These are phyloP conservation scores for Marronus borbonicus DNA, from an alignment of 2,888 invertebrate species.

Conservation along the genomic window DNA sequence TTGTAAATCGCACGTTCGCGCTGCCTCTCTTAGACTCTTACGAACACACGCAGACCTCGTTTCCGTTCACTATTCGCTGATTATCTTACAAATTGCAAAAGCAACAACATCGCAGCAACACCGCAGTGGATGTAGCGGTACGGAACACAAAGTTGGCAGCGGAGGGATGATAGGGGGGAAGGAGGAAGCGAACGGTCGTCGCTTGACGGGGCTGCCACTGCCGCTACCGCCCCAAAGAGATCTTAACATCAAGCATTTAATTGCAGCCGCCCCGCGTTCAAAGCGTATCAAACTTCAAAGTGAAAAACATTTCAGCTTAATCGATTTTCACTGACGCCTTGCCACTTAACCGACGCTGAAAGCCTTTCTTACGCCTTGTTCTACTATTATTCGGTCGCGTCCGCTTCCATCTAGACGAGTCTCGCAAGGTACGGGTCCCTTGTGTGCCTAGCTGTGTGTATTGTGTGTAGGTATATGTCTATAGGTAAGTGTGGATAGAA, in stretches of 20 bases:
- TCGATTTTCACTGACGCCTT: conserved; percentile 65
- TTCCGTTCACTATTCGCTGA: background rate
- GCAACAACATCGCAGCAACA: background rate
- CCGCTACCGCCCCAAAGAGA: conserved; percentile 47
- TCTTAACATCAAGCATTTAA: conserved; percentile 60
- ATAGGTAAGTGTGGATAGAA: background rate
- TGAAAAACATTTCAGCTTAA: conserved; percentile 66
- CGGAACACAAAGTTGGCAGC: background rate
- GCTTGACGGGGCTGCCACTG: conserved; percentile 40
- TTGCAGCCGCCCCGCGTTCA: conserved; percentile 63
- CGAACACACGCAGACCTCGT: background rate
- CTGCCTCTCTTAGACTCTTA: too few relatives aligned
- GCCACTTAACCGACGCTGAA: conserved; percentile 60
- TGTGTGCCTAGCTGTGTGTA: background rate
- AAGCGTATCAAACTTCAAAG: conserved; percentile 66
- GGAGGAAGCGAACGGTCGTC: conserved; percentile 42
- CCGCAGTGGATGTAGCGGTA: background rate
- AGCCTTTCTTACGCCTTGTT: conserved; percentile 51
- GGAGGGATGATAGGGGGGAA: background rate
- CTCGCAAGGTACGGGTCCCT: background rate
- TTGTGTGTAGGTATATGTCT: background rate
- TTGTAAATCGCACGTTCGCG: background rate
- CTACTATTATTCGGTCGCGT: conserved; percentile 50
- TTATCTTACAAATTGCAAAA: conserved; percentile 25
- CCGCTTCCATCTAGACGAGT: conserved; percentile 25